Conservation (phyloP, 2,113 vertebrate species). For the Lasiurus cinereus region DNA sequence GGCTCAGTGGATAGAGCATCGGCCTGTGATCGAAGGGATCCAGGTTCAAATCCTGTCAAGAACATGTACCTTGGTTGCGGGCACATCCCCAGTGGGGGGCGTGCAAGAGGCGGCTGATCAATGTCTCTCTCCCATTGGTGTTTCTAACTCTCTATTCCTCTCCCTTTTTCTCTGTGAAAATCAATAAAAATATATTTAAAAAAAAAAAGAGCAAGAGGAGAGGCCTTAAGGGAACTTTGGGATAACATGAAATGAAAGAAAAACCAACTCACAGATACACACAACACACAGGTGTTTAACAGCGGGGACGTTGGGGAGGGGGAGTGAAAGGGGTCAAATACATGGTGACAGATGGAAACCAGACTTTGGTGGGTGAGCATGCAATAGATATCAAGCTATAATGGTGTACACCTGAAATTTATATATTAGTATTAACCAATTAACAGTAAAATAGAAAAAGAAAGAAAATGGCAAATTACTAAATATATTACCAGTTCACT, state of each 20-base stretch:
- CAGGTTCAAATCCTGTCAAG: no score
- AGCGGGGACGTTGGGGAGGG: no score
- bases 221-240: no score
- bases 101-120: no score
- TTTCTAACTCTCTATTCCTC: no score
- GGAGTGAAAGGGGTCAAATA: neutral
- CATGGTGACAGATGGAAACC: neutral
- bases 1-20: no score
- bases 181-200: no score
- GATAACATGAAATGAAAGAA: neutral
- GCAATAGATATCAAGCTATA: neutral
- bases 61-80: no score
- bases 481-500: conserved; percentile 95
- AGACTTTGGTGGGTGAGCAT: neutral
- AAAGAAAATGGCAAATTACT: conserved; percentile 43
- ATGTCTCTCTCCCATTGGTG: no score
- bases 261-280: neutral
- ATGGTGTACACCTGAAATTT: neutral
- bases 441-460: neutral
- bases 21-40: no score
- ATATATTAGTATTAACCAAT: neutral
- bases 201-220: neutral
- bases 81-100: no score
- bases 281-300: neutral
- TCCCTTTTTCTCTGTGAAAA: no score